Evolutionary conservation across 2,888 invertebrate genomes (phyloP).

Genomic region (Ophioninae sp.): DNA sequence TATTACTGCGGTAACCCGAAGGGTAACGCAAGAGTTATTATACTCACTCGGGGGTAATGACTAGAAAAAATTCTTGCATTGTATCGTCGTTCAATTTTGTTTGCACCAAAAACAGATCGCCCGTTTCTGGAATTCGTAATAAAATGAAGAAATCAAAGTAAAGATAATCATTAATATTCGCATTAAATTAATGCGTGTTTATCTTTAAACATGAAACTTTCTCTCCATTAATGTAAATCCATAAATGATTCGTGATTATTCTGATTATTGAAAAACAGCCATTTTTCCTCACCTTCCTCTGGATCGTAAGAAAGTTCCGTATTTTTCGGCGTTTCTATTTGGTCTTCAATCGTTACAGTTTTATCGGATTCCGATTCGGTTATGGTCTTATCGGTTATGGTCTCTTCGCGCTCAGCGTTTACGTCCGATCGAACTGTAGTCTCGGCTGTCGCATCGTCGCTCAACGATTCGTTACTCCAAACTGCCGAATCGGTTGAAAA

Average conservation of each 20-base stretch:
- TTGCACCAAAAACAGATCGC: slow-evolving; percentile 78
- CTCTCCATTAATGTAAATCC: background rate
- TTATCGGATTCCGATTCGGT: slow-evolving; percentile 67
- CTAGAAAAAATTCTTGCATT: slow-evolving; percentile 81
- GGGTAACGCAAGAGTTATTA: slow-evolving; percentile 1
- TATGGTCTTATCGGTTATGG: slow-evolving; percentile 67
- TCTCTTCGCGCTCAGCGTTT: slow-evolving; percentile 62
- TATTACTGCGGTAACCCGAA: background rate
- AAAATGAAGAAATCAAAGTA: background rate
- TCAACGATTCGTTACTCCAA: slow-evolving; percentile 35
- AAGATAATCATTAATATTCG: background rate
- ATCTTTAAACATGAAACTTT: background rate
- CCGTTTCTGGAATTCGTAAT: slow-evolving; percentile 68
- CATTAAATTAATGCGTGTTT: background rate
- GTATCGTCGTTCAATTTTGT: slow-evolving; percentile 77
- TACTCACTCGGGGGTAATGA: slow-evolving; percentile 80
- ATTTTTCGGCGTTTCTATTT: slow-evolving; percentile 26
- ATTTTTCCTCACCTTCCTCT: slow-evolving; percentile 70
- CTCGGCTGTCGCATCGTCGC: slow-evolving; percentile 13
- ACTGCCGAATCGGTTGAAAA: slow-evolving; percentile 16
- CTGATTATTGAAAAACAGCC: background rate
- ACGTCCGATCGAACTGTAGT: slow-evolving; percentile 19
- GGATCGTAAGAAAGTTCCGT: slow-evolving; percentile 68
- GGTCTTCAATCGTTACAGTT: slow-evolving; percentile 21
- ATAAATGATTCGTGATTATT: background rate